Conservation (phyloP, 1,140 invertebrate genomes). For the Tenebrio molitor region DNA sequence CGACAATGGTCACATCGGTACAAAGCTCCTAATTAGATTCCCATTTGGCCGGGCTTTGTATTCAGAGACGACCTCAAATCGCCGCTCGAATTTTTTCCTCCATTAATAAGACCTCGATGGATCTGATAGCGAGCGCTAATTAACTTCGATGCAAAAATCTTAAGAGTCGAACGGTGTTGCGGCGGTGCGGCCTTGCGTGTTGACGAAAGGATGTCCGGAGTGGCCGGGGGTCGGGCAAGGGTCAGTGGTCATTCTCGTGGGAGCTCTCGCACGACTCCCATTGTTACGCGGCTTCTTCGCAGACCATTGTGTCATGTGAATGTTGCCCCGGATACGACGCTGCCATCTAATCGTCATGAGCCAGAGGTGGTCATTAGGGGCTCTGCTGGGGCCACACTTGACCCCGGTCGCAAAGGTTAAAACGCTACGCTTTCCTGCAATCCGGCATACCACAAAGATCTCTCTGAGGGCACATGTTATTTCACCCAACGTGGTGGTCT, state of each 20-base stretch:
- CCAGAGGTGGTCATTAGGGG: slow-evolving; percentile 22
- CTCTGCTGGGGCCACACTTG: too few species aligned
- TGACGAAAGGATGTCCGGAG: slow-evolving; percentile 39
- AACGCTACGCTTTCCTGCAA: too few species aligned
- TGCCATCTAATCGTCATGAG: slow-evolving; percentile 26
- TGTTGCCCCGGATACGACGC: slow-evolving; percentile 29
- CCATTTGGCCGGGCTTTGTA: slow-evolving; percentile 35
- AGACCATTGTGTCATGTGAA: slow-evolving; percentile 42
- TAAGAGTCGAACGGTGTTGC: slow-evolving; percentile 10
- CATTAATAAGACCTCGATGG: slow-evolving; percentile 16
- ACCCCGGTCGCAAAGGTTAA: too few species aligned
- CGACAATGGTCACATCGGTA: slow-evolving; percentile 37
- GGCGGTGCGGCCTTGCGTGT: slow-evolving; percentile 25
- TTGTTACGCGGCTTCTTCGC: slow-evolving; percentile 42
- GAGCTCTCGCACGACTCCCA: slow-evolving; percentile 40
- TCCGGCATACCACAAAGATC: too few species aligned
- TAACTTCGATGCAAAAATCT: slow-evolving; percentile 25
- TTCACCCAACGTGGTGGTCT: too few species aligned
- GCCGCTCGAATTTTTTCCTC: neutral
- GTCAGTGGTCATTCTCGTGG: slow-evolving; percentile 44
- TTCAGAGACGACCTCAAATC: slow-evolving; percentile 36
- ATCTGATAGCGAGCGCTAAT: too few species aligned
- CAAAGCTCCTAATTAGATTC: slow-evolving; percentile 36
- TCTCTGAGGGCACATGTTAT: too few species aligned
- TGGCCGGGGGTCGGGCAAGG: slow-evolving; percentile 35